Evolutionary conservation across 2,113 vertebrate genomes (phyloP).

Genomic region (Laticauda colubrina): DNA sequence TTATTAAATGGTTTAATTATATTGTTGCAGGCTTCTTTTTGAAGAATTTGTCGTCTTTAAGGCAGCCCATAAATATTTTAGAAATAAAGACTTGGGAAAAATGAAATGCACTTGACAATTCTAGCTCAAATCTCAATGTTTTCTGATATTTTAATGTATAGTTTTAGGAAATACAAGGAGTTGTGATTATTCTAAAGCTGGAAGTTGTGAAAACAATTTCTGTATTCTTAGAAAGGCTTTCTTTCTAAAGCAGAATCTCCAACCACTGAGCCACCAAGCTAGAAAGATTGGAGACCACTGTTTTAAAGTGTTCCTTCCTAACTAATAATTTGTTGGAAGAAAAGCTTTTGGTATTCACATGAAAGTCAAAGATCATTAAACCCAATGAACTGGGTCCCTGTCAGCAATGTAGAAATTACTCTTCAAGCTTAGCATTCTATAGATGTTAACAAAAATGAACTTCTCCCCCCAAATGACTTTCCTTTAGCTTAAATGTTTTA

Average conservation of each 20-base stretch:
- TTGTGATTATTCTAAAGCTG: neutral
- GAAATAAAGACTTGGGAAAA: neutral
- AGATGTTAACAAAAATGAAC: slow-evolving; percentile 22
- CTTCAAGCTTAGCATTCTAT: neutral
- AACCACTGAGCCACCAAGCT: neutral
- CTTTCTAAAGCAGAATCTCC: neutral
- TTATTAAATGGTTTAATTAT: neutral
- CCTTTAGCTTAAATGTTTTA: neutral
- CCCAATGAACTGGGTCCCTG: neutral
- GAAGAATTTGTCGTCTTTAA: neutral
- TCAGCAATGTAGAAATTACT: neutral
- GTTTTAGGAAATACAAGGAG: neutral
- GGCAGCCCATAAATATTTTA: neutral
- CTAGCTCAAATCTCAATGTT: neutral
- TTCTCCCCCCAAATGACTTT: neutral
- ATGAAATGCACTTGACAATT: neutral
- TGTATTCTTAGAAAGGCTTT: neutral
- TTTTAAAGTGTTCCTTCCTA: neutral
- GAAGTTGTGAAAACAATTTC: neutral
- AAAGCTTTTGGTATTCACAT: neutral
- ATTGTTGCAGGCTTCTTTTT: neutral
- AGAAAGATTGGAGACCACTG: neutral
- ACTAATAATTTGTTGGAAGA: neutral
- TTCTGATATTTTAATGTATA: neutral
- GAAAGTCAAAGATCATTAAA: neutral